Percentiles rank a stretch among this genome's conserved stretches.
phyloP scores from a whole-genome alignment of 2,113 vertebrate species.

The Illadopsis cleaveri region DNA sequence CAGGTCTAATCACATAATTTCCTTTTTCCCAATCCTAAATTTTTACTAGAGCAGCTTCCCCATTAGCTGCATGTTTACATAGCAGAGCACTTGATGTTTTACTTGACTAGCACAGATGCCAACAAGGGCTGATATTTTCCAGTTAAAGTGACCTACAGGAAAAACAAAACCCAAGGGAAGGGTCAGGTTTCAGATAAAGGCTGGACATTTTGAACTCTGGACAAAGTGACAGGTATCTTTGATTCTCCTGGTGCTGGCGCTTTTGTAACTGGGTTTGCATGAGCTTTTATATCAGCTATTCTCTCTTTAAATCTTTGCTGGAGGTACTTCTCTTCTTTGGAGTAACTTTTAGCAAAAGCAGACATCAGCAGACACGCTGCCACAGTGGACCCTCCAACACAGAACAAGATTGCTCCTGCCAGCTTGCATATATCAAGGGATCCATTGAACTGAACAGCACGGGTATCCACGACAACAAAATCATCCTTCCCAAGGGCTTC shows the following conservation, averaged over 20 bases:
- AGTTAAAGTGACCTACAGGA: constrained; percentile 5
- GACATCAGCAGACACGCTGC: constrained; percentile 89
- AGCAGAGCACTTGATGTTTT: not conserved
- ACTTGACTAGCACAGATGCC: not conserved
- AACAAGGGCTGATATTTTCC: constrained; percentile 68
- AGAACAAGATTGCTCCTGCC: constrained; percentile 90
- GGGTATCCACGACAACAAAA: constrained; percentile 87
- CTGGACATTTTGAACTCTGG: constrained; percentile 94
- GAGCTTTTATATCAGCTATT: constrained; percentile 86
- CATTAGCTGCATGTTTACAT: not conserved
- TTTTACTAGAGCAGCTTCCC: not conserved
- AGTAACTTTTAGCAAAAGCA: constrained; percentile 87
- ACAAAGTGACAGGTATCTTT: constrained; percentile 93
- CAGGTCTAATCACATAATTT: not conserved
- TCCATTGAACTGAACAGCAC: constrained; percentile 86
- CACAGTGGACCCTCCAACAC: constrained; percentile 87
- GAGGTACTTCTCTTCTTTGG: constrained; percentile 90
- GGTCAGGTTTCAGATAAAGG: constrained; percentile 86
- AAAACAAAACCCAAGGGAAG: constrained; percentile 16
- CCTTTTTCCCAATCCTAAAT: not conserved
- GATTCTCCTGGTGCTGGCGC: constrained; percentile 87
- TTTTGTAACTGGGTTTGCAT: constrained; percentile 85
- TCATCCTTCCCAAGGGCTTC: constrained; percentile 94
- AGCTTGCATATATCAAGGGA: constrained; percentile 93
- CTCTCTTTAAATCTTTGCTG: constrained; percentile 95